A percentile compares a stretch with the other conserved stretches of the same genome.
Evolutionary conservation across 2,113 vertebrate species (phyloP).

Genomic region (Leuciscus idus): DNA sequence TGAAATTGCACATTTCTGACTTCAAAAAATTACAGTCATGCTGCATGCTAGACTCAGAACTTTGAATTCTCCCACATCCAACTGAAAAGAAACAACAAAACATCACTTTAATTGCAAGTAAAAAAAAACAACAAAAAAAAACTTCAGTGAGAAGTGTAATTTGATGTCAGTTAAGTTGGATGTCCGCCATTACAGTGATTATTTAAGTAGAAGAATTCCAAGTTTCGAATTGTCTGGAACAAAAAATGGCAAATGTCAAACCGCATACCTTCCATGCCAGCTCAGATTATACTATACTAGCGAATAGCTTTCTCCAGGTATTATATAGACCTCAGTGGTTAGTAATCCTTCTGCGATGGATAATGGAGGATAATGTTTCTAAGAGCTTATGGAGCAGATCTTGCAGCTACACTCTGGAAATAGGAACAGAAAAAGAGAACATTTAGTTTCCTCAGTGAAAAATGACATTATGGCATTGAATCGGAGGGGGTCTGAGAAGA

Average conservation of each 20-base stretch:
- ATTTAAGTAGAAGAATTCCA: neutral
- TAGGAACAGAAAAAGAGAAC: constrained; percentile 25
- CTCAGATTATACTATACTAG: neutral
- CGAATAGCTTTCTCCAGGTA: neutral
- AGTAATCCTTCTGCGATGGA: constrained; percentile 33
- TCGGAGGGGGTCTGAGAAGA: neutral
- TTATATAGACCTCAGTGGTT: neutral
- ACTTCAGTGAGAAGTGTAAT: neutral
- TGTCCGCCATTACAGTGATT: neutral
- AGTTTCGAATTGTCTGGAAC: neutral
- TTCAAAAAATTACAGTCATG: neutral
- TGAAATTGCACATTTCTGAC: no score
- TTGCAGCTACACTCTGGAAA: constrained; percentile 29
- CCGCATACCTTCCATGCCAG: neutral
- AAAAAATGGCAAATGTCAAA: neutral
- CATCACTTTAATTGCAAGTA: neutral
- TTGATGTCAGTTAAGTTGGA: neutral
- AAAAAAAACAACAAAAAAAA: no score
- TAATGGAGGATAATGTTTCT: constrained; percentile 44
- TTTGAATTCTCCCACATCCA: neutral
- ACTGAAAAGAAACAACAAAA: neutral
- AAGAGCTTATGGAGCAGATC: constrained; percentile 24
- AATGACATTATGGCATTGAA: constrained; percentile 16
- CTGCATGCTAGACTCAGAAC: neutral
- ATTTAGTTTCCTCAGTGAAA: constrained; percentile 41